Evolutionary conservation across 2,888 invertebrate genomes (phyloP).

Genomic region (Eupithecia centaureata): DNA sequence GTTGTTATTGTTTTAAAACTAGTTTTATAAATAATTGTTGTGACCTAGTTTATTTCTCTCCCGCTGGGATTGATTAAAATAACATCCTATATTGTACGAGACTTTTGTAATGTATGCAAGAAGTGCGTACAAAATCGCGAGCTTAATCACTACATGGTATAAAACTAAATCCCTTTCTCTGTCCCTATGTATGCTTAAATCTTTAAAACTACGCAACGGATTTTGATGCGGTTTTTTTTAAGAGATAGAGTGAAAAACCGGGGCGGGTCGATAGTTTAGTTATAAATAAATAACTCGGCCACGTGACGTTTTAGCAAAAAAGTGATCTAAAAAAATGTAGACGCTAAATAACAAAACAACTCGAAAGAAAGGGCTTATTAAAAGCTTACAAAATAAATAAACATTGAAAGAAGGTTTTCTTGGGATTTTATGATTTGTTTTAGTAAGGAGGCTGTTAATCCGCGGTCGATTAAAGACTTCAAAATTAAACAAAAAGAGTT

Average conservation of each 20-base stretch:
- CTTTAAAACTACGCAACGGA: too few relatives aligned
- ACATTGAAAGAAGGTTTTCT: not conserved
- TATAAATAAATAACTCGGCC: too few relatives aligned
- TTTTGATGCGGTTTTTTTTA: too few relatives aligned
- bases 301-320: not conserved
- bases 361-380: not conserved
- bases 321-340: not conserved
- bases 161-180: too few relatives aligned
- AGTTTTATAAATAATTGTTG: not conserved
- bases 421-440: slow-evolving; percentile 6
- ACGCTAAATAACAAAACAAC: slow-evolving; percentile 8
- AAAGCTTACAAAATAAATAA: slow-evolving; percentile 1
- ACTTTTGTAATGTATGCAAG: not conserved
- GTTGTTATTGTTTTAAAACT: not conserved
- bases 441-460: slow-evolving; percentile 1
- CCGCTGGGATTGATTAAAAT: not conserved
- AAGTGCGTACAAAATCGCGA: too few relatives aligned
- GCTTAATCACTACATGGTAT: too few relatives aligned
- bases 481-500: not conserved
- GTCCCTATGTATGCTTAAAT: too few relatives aligned
- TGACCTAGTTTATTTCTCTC: not conserved
- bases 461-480: not conserved
- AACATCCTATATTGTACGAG: not conserved
- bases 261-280: too few relatives aligned
- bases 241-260: too few relatives aligned